phyloP scores from a whole-genome alignment of 2,888 invertebrate genomes.

The Rotaria macrura region DNA sequence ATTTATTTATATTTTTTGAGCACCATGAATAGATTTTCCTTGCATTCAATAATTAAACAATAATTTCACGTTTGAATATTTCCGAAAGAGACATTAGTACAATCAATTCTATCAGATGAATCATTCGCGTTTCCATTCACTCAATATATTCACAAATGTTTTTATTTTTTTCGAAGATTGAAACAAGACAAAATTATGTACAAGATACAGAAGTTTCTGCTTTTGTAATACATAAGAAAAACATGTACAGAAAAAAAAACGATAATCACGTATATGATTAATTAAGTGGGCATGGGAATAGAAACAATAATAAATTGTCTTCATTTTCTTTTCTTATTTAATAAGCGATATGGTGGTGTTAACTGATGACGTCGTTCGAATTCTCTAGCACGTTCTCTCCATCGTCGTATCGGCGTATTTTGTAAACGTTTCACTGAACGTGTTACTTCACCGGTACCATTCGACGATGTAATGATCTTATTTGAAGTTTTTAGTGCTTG shows the following conservation, averaged over 20 bases:
- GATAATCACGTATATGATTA: background rate
- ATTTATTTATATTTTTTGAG: too few relatives aligned
- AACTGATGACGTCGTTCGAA: background rate
- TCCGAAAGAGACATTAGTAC: background rate
- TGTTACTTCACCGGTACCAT: background rate
- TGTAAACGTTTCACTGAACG: slow-evolving; percentile 19
- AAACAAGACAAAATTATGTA: background rate
- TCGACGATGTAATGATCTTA: background rate
- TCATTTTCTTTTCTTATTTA: background rate
- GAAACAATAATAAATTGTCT: too few relatives aligned
- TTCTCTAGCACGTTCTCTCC: background rate
- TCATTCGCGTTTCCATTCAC: background rate
- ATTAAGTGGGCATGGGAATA: background rate
- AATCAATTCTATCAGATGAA: background rate
- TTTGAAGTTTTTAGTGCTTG: background rate
- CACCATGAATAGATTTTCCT: too few relatives aligned
- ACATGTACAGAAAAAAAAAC: slow-evolving; percentile 6
- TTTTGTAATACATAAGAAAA: background rate
- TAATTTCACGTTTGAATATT: too few relatives aligned
- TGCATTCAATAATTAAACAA: too few relatives aligned
- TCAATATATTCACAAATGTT: background rate
- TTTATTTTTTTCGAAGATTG: background rate
- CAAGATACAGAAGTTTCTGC: background rate
- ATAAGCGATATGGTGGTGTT: background rate
- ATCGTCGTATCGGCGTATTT: background rate